phyloP scores from a whole-genome alignment of 1,140 invertebrate genomes.

The Uloborus diversus region DNA sequence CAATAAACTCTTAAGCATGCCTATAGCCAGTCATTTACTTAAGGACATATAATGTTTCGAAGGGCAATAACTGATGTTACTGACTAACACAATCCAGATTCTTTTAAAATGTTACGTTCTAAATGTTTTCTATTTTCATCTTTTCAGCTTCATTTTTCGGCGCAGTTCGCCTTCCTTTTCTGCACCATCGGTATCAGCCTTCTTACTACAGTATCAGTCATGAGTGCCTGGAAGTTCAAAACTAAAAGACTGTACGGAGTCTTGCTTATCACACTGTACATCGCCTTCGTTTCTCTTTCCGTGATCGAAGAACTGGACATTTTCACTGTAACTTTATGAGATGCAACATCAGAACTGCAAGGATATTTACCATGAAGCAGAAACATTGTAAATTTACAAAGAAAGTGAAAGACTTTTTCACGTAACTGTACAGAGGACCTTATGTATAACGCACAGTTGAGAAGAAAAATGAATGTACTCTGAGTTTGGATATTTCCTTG shows the following conservation, averaged over 20 bases:
- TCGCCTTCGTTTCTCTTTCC: conserved; percentile 42
- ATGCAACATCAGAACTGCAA: no score
- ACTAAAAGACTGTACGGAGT: conserved; percentile 55
- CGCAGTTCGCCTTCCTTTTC: conserved; percentile 65
- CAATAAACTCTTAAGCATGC: background rate
- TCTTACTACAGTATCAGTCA: conserved; percentile 63
- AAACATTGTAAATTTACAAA: no score
- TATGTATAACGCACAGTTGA: no score
- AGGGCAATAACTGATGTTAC: background rate
- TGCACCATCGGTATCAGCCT: conserved; percentile 66
- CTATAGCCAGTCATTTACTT: background rate
- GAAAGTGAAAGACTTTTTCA: no score
- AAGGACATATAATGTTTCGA: background rate
- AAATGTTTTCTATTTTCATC: background rate
- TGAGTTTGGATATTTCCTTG: no score
- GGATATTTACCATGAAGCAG: no score
- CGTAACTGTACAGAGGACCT: no score
- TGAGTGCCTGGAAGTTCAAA: conserved; percentile 64
- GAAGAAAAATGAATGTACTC: no score
- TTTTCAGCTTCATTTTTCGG: conserved; percentile 65
- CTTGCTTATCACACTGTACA: conserved; percentile 54
- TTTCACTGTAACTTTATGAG: background rate
- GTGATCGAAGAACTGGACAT: conserved; percentile 11
- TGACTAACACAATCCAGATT: background rate
- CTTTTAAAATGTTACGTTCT: no score